Percentiles rank a stretch among this genome's conserved stretches.
These are phyloP conservation scores for Oreortyx pictus DNA, from an alignment of 2,797 vertebrate species.

Conservation along the genomic window DNA sequence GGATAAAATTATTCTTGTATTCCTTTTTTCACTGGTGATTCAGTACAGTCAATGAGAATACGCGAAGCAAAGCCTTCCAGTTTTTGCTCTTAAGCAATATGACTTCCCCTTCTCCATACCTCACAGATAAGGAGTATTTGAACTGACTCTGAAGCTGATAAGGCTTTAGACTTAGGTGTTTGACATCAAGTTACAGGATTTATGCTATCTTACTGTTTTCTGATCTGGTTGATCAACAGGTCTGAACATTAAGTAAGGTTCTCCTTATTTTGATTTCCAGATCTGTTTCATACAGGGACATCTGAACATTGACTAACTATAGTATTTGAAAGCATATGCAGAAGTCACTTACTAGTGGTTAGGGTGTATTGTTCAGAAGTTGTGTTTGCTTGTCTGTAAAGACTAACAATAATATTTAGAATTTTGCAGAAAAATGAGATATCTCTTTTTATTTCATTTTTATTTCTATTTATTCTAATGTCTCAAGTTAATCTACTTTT, in stretches of 20 bases:
- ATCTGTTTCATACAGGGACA: not conserved
- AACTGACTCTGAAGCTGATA: not conserved
- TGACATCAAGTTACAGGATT: not conserved
- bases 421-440: not conserved
- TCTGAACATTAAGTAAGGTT: not conserved
- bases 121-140: not conserved
- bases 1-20: fast-evolving
- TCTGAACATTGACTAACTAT: not conserved
- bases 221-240: not conserved
- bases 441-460: not conserved
- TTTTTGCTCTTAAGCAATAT: not conserved
- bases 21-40: not conserved
- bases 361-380: not conserved
- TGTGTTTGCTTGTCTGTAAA: not conserved
- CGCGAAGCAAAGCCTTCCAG: fast-evolving
- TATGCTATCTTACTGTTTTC: not conserved
- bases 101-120: not conserved
- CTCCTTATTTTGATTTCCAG: not conserved
- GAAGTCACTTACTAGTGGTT: not conserved
- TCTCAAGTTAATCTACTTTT: not conserved
- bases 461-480: not conserved
- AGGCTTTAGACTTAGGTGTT: not conserved
- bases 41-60: not conserved
- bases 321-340: not conserved
- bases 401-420: not conserved